These are phyloP conservation scores for Ectemnius lituratus DNA, from an alignment of 2,888 invertebrate genomes.

Conservation along the genomic window DNA sequence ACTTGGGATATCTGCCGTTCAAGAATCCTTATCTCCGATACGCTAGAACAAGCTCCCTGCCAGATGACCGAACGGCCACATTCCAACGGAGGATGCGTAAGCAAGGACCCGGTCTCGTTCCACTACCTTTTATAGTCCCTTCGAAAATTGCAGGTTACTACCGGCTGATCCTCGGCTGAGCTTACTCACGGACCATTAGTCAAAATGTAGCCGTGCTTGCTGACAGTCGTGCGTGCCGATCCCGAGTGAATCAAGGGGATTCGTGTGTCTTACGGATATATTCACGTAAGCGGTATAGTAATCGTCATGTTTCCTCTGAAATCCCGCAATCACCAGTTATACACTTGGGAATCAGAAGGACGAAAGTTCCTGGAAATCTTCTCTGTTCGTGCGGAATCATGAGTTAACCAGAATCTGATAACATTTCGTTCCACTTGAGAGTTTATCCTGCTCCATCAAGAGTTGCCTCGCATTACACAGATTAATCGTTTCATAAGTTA, in stretches of 20 bases:
- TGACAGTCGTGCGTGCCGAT: conserved; percentile 10
- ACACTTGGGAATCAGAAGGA: conserved; percentile 39
- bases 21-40: conserved; percentile 64
- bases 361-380: too few relatives aligned
- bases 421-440: too few relatives aligned
- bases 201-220: conserved; percentile 57
- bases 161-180: conserved; percentile 67
- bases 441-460: too few relatives aligned
- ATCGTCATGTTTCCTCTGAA: conserved; percentile 49
- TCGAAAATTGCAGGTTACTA: conserved; percentile 61
- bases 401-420: too few relatives aligned
- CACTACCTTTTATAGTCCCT: conserved; percentile 38
- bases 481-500: too few relatives aligned
- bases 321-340: conserved; percentile 60
- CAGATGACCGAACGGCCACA: conserved; percentile 44
- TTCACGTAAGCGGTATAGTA: conserved; percentile 46
- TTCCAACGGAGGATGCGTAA: conserved; percentile 40
- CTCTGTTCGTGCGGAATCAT: too few relatives aligned
- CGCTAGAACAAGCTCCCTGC: conserved; percentile 53
- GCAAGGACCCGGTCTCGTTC: conserved; percentile 20
- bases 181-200: conserved; percentile 74
- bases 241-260: conserved; percentile 30
- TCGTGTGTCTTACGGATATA: conserved; percentile 29
- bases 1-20: conserved; percentile 57
- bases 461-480: too few relatives aligned